Evolutionary conservation across 2,113 vertebrate species (phyloP), one percentile per base, ranked within the genome.

Genomic region (Poeciliopsis prolifica): DNA sequence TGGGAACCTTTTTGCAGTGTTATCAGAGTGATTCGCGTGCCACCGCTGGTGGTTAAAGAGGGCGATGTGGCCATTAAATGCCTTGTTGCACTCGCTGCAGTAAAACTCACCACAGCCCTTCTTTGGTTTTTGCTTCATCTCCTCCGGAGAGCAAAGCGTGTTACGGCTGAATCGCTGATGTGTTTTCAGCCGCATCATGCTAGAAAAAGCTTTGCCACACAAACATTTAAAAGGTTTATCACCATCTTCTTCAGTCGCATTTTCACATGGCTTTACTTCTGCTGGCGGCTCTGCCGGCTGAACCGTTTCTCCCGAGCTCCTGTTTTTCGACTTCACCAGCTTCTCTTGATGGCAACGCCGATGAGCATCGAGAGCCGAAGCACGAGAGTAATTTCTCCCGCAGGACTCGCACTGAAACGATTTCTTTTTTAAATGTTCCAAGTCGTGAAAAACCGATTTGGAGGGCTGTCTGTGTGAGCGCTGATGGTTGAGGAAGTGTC

Each of bases 281-380:
- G 65, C 72, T 0, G 5, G 2, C 1, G 71, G 10, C 61, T 89
- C 86, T 12, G 75, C 89, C 1, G 11, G 61, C 31, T 44, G 67
- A 72, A 51, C 5, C 1, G 35, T 37, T 72, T 92, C 79, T 84
- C 80, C 72, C 6, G 80, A 80, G 60, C 70, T 83, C 68, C 72
- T 86, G 73, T 65, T 86, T 58, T 75, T 87, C 1, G 87, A 74
- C 70, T 95, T 95, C 0, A 95, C 65, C 70, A 95, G 85, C n/a
- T 95, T 95, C 65, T 89, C 91, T 72, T 95, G 93, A n/a, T 95
- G 95, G 75, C 93, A 94, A 3, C 93, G 94, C 4, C 92, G 93
- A 71, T 95, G 95, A 6, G 95, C 95, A n/a, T 95, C 94, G 1
- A 95, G 94, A 58, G 95, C 95, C 9, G 95, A 95, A 19, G 92